These are phyloP conservation scores for Hypselothyrea guttata DNA, from an alignment of 2,888 invertebrate species.

Conservation along the genomic window DNA sequence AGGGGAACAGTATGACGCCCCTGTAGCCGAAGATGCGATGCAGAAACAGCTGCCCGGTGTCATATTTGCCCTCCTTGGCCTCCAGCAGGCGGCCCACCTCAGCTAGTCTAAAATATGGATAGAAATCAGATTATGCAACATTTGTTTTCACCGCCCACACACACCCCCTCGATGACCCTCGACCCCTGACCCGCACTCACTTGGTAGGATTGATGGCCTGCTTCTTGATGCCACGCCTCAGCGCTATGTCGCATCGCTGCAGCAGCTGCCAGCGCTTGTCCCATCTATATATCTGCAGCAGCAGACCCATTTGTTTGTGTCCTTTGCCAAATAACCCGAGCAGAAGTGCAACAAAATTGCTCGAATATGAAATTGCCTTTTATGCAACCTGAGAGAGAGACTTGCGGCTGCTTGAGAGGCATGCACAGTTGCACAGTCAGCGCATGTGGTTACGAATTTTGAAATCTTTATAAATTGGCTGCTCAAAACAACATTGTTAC, in stretches of 20 bases:
- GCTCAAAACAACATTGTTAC: slow-evolving; percentile 39
- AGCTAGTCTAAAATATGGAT: slow-evolving; percentile 86
- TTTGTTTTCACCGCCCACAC: slow-evolving; percentile 29
- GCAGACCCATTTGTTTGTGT: slow-evolving; percentile 65
- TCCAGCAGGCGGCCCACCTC: slow-evolving; percentile 96
- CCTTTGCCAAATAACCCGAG: slow-evolving; percentile 21
- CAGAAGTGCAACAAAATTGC: slow-evolving; percentile 35
- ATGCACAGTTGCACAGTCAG: slow-evolving; percentile 13
- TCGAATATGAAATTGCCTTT: slow-evolving; percentile 34
- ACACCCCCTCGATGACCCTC: background rate
- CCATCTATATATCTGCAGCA: slow-evolving; percentile 63
- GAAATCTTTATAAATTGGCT: slow-evolving; percentile 16
- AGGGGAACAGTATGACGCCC: slow-evolving; percentile 97
- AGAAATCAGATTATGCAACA: slow-evolving; percentile 66
- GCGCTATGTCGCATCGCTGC: slow-evolving; percentile 59
- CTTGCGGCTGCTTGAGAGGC: slow-evolving; percentile 18
- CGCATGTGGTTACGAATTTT: slow-evolving; percentile 57
- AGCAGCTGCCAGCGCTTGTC: slow-evolving; percentile 57
- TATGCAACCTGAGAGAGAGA: slow-evolving; percentile 55
- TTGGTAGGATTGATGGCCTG: slow-evolving; percentile 65
- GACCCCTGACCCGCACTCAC: slow-evolving; percentile 30
- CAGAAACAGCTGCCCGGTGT: slow-evolving; percentile 97
- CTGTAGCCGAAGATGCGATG: slow-evolving; percentile 98
- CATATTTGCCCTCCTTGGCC: slow-evolving; percentile 95
- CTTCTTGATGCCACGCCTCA: slow-evolving; percentile 63